Evolutionary conservation across 2,888 invertebrate genomes (phyloP), one percentile per base, ranked within the genome.

Genomic region (Suillia variegata): DNA sequence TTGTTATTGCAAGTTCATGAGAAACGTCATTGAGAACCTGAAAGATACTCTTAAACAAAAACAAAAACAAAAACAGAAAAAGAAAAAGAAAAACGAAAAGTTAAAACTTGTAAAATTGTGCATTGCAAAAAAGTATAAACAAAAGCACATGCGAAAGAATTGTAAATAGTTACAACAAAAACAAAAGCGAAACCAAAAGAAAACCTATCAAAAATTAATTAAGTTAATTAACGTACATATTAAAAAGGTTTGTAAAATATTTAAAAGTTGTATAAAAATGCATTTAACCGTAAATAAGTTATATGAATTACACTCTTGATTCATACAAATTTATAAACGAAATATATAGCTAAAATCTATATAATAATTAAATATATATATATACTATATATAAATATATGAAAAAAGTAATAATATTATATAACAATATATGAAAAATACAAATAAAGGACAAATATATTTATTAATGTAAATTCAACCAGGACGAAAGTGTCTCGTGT

Each of bases 261-360:
- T 26, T 26, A 26, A 26, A 26, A 26, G 26, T 26, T 26, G 26
- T 26, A 26, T 26, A 51, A 51, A 51, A 31, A 21, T 24, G n/a
- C n/a, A 31, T 31, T 15, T 31, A 33, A 31, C 21, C 26, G 8
- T 17, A 20, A 17, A 52, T 34, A 52, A 33, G 2, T 48, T 62
- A 60, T 59, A 60, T 62, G 64, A 55, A 65, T 61, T 65, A 52
- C 67, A 38, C n/a, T n/a, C n/a, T n/a, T n/a, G n/a, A n/a, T n/a
- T n/a, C n/a, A n/a, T n/a, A n/a, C n/a, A n/a, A n/a, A n/a, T n/a
- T 6, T 26, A 26, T 26, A 26, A n/a, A 26, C 26, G 26, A 38
- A 38, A 4, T 38, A 38, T 38, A 38, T 38, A 38, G 38, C 15
- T 38, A 38, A 31, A 38, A n/a, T n/a, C 15, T 38, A 38, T 38